These are phyloP conservation scores for Stegastes partitus DNA, from an alignment of 2,113 vertebrate genomes.

Conservation along the genomic window DNA sequence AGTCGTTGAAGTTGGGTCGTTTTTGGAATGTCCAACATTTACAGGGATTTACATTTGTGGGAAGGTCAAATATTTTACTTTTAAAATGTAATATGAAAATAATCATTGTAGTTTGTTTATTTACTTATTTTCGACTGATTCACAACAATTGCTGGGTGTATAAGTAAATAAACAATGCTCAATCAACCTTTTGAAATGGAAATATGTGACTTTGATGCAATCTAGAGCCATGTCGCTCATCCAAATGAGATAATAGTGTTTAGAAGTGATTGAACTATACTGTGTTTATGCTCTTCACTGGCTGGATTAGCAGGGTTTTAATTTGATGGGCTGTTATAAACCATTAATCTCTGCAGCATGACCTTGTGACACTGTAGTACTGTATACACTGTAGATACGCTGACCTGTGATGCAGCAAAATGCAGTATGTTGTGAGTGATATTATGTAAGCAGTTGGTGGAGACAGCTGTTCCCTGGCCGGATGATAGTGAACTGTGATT, in stretches of 20 bases:
- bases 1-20: no score
- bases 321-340: constrained; percentile 31
- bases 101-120: no score
- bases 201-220: constrained; percentile 51
- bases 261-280: constrained; percentile 24
- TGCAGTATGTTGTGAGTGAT: constrained; percentile 15
- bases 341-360: constrained; percentile 10
- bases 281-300: constrained; percentile 22
- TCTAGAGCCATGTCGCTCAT: constrained; percentile 30
- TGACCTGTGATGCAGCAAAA: constrained; percentile 27
- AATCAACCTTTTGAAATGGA: constrained; percentile 53
- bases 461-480: constrained; percentile 27
- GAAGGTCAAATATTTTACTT: no score
- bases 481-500: constrained; percentile 23
- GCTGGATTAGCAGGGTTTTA: constrained; percentile 26
- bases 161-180: no score
- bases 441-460: constrained; percentile 37
- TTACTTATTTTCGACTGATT: no score
- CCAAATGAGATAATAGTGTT: constrained; percentile 55
- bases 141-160: no score
- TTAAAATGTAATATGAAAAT: no score
- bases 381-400: constrained; percentile 14
- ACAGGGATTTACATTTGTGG: no score
- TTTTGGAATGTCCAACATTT: no score
- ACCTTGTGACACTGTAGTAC: background rate